Base-by-base conservation (phyloP, 1,140 invertebrate species). In the Ooceraea biroi region DNA sequence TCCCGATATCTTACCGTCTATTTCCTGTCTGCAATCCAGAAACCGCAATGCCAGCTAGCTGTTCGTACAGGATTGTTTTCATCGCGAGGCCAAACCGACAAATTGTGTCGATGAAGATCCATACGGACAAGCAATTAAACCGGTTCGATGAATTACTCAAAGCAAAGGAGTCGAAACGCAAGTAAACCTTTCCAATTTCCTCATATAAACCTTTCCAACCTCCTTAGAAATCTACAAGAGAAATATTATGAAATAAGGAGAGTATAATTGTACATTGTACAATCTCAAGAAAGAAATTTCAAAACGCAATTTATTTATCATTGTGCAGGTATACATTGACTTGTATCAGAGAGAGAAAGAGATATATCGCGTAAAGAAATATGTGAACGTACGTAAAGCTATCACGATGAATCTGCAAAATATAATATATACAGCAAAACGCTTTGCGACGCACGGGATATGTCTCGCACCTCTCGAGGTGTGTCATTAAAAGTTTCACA, bases 1-100 rank as follows among this genome's bases (percentile, higher is more conserved):
- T 89, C 89, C 69, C 69, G 85, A 89, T 87, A 85, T 88, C 88
- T 90, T 90, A 77, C 60, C 73, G 82, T 88, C 83, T 85, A 87
- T 86, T 90, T 90, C 82, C 85, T 71, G 63, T 44, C 71, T 55
- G 86, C 76, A 85, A 65, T 84, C 82, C 74, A 69, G 74, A 80
- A 87, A 87, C 86, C 86, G 73, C 82, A 85, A 78, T 77, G 68
- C 52, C 86, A 82, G 83, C 69, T 52, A 19, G 50, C 66, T 65
- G 85, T 60, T 83, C 66, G 65, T 57, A 63, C 30, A 46, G 73
- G 48, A 84, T 88, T 88, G 83, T 88, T 87, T 85, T 83, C 73
- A 88, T 68, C 86, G 83, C 83, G 76, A 85, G 74, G 58, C 69
- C 55, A 48, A 50, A 3, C 69, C 86, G 83, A 85, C 86, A 85